Evolutionary conservation across 1,140 invertebrate species (phyloP).

Genomic region (Aricia agestis): DNA sequence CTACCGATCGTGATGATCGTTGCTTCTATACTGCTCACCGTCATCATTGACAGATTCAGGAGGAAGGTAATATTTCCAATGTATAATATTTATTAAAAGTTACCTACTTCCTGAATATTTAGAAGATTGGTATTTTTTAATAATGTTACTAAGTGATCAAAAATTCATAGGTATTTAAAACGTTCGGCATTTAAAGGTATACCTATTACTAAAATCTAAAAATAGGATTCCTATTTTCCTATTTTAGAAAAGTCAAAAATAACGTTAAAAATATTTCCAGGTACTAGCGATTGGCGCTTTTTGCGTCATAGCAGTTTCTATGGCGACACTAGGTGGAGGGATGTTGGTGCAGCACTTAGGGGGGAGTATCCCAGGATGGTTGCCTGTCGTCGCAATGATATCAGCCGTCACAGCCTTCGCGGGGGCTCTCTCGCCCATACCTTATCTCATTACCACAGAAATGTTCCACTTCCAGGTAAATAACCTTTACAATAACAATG

Average conservation of each 20-base stretch:
- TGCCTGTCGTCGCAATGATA: constrained; percentile 38
- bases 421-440: constrained; percentile 35
- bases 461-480: constrained; percentile 45
- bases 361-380: constrained; percentile 34
- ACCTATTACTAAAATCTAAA: too few relatives aligned
- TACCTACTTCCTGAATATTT: too few relatives aligned
- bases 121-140: too few relatives aligned
- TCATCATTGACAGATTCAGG: constrained; percentile 37
- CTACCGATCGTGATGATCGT: constrained; percentile 42
- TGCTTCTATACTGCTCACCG: constrained; percentile 32
- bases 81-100: too few relatives aligned
- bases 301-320: constrained; percentile 27
- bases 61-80: constrained; percentile 36
- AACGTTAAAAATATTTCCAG: constrained; percentile 29
- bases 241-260: neutral
- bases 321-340: constrained; percentile 27
- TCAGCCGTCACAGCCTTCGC: constrained; percentile 33
- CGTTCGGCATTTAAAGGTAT: too few relatives aligned
- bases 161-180: too few relatives aligned
- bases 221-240: too few relatives aligned
- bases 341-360: constrained; percentile 34
- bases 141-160: too few relatives aligned
- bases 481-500: neutral
- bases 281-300: constrained; percentile 28
- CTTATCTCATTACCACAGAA: constrained; percentile 45